Percentiles rank a stretch among this genome's conserved stretches.
These are phyloP conservation scores for Gallinago undulata DNA, from an alignment of 2,113 vertebrate genomes.

Conservation along the genomic window DNA sequence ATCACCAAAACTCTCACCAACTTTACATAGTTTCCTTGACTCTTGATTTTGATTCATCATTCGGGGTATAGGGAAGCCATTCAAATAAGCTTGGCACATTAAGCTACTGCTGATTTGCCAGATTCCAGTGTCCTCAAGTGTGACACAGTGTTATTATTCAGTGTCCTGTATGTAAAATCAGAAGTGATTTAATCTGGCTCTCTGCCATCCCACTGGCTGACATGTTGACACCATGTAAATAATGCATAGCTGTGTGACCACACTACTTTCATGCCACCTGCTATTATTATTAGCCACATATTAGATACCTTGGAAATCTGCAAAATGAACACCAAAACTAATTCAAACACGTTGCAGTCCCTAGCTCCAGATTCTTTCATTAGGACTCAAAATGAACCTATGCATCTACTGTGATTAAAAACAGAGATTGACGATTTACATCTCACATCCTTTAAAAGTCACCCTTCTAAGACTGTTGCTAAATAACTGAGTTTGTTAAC, in stretches of 20 bases:
- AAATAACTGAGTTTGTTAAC: background rate
- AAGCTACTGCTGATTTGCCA: background rate
- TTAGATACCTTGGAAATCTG: background rate
- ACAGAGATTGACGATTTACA: background rate
- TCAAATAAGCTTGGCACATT: background rate
- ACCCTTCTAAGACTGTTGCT: background rate
- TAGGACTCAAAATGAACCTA: background rate
- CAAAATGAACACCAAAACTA: background rate
- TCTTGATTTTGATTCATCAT: background rate
- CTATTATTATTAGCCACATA: background rate
- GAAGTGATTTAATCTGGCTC: constrained; percentile 16
- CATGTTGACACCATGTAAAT: constrained; percentile 41
- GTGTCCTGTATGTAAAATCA: constrained; percentile 23
- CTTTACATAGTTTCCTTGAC: background rate
- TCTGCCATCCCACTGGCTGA: constrained; percentile 33
- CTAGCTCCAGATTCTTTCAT: background rate
- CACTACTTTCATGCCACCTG: background rate
- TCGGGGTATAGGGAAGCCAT: background rate
- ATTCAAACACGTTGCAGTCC: background rate
- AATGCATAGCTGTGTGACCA: constrained; percentile 6
- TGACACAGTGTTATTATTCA: constrained; percentile 3
- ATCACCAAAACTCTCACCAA: background rate
- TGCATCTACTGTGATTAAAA: background rate
- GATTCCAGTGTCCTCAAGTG: constrained; percentile 33
- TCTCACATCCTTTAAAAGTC: background rate